Conservation (phyloP, 2,888 invertebrate genomes). For the Aspidiotus rigidus region DNA sequence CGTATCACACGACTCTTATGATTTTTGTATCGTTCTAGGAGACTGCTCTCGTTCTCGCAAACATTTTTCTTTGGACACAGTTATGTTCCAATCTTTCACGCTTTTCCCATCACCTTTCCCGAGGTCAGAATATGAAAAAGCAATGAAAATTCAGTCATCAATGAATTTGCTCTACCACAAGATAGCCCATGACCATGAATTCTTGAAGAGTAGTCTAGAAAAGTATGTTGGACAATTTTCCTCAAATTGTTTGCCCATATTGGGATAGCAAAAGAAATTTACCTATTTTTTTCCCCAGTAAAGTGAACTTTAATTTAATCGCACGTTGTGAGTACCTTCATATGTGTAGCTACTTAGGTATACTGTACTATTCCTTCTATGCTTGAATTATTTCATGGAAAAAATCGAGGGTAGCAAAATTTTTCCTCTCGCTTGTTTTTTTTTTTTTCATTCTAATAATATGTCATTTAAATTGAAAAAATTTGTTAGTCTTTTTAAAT, state of each 20-base stretch:
- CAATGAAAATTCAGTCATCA: constrained; percentile 60
- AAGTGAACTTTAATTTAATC: not conserved
- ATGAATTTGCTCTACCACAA: constrained; percentile 74
- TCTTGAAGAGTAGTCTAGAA: constrained; percentile 49
- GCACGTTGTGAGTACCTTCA: too few relatives aligned
- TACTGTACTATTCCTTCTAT: constrained; percentile 40
- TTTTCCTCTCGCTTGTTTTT: too few relatives aligned
- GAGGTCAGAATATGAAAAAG: constrained; percentile 63
- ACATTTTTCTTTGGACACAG: constrained; percentile 56
- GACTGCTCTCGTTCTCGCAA: constrained; percentile 65
- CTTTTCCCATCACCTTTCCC: constrained; percentile 72
- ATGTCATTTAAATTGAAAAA: too few relatives aligned
- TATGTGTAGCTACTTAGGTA: too few relatives aligned
- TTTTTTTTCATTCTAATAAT: too few relatives aligned
- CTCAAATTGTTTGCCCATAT: too few relatives aligned
- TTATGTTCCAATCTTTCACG: constrained; percentile 70
- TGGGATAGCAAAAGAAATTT: too few relatives aligned
- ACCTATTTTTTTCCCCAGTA: not conserved
- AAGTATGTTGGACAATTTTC: not conserved
- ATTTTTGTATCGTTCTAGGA: constrained; percentile 44
- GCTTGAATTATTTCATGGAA: too few relatives aligned
- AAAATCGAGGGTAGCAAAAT: too few relatives aligned
- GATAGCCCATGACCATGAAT: constrained; percentile 72
- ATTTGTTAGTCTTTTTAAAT: too few relatives aligned
- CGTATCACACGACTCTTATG: not conserved